phyloP scores from a whole-genome alignment of 2,888 invertebrate species.

The Thelaira solivaga region DNA sequence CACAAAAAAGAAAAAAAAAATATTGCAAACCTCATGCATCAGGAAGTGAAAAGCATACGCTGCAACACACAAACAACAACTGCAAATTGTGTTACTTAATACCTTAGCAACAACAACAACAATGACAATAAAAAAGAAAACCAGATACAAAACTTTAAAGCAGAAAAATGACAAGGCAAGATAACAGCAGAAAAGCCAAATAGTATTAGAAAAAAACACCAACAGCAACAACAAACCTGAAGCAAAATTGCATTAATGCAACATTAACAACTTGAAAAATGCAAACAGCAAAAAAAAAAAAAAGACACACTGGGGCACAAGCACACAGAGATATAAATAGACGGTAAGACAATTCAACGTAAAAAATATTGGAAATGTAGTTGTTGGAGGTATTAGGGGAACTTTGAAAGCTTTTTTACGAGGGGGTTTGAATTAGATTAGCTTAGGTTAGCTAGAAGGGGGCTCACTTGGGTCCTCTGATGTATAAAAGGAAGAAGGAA shows the following conservation, averaged over 20 bases:
- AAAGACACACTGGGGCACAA: slow-evolving; percentile 60
- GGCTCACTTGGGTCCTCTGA: no score
- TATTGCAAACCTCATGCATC: slow-evolving; percentile 46
- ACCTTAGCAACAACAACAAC: slow-evolving; percentile 5
- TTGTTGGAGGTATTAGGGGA: not conserved
- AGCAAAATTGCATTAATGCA: slow-evolving; percentile 26
- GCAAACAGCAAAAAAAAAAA: not conserved
- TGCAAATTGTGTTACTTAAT: slow-evolving; percentile 60
- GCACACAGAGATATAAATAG: no score
- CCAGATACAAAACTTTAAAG: slow-evolving; percentile 40
- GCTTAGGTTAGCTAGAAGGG: no score
- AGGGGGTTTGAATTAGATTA: no score
- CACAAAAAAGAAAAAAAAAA: not conserved
- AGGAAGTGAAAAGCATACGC: slow-evolving; percentile 55
- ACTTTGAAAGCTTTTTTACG: slow-evolving; percentile 14
- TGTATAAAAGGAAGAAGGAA: no score
- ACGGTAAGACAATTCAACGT: not conserved
- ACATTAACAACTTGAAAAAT: not conserved
- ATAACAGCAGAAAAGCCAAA: slow-evolving; percentile 36
- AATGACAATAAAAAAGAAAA: slow-evolving; percentile 4
- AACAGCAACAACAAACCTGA: slow-evolving; percentile 48
- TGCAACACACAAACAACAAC: slow-evolving; percentile 18
- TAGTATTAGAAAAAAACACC: slow-evolving; percentile 23
- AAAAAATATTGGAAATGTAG: not conserved
- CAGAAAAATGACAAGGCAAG: slow-evolving; percentile 47